Percentiles rank a stretch among this genome's conserved stretches.
Conservation (phyloP, 2,113 vertebrate genomes). For the Paedocypris sp. region DNA sequence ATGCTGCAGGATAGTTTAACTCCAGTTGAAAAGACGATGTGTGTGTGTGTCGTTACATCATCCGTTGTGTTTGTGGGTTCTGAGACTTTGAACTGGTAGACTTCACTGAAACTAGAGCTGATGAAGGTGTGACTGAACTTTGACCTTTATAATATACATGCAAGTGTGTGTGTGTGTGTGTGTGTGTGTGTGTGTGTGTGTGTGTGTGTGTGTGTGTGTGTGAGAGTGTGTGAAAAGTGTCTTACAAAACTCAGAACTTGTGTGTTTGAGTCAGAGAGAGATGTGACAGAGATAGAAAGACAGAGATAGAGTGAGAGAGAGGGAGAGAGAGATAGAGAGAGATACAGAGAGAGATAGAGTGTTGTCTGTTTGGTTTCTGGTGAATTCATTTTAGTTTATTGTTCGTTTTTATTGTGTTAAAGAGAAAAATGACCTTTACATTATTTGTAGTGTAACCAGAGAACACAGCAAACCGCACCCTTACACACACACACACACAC, state of each 20-base stretch:
- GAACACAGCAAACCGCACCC: neutral
- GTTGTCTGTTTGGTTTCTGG: neutral
- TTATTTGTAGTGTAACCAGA: neutral
- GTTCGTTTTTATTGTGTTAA: neutral
- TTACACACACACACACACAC: neutral
- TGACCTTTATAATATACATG: neutral
- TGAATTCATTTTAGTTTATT: neutral
- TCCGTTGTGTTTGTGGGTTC: no score
- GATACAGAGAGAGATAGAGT: neutral
- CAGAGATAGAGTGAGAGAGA: neutral
- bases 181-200: neutral
- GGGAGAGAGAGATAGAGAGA: constrained; percentile 22
- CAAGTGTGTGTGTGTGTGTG: neutral
- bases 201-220: constrained; percentile 1
- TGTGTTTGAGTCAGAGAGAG: constrained; percentile 2
- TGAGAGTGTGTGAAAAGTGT: no score
- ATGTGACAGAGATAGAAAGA: constrained; percentile 24
- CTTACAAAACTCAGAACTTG: no score
- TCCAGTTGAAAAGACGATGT: no score
- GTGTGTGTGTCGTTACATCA: no score
- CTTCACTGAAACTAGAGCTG: no score
- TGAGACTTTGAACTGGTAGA: no score
- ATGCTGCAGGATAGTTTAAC: no score
- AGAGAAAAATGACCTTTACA: neutral
- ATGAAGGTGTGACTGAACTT: neutral